Conservation (phyloP, 2,888 invertebrate species). For the Synergus japonicus region DNA sequence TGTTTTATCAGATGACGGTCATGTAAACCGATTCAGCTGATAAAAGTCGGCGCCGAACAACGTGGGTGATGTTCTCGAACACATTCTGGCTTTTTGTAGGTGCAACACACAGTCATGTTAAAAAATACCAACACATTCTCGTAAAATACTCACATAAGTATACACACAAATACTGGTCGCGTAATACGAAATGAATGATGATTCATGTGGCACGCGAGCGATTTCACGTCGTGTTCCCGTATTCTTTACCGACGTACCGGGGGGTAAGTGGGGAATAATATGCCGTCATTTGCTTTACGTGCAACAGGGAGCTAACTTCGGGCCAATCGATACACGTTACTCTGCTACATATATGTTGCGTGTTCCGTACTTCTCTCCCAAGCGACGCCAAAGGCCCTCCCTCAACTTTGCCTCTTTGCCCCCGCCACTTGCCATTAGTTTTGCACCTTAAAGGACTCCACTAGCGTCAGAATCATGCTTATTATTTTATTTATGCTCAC, state of each 20-base stretch:
- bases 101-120: constrained; percentile 28
- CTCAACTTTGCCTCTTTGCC: background rate
- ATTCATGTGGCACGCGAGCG: constrained; percentile 75
- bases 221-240: constrained; percentile 59
- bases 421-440: background rate
- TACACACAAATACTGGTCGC: constrained; percentile 48
- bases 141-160: constrained; percentile 33
- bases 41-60: constrained; percentile 64
- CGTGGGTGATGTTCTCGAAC: constrained; percentile 52
- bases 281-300: constrained; percentile 69
- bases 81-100: background rate
- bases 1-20: constrained; percentile 68
- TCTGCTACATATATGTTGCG: background rate
- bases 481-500: constrained; percentile 37
- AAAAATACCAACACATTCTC: constrained; percentile 21
- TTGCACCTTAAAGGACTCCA: constrained; percentile 34
- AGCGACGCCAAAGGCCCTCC: constrained; percentile 11
- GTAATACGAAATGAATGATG: constrained; percentile 73
- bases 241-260: constrained; percentile 42
- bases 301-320: constrained; percentile 65
- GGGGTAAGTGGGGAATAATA: constrained; percentile 71
- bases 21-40: constrained; percentile 68
- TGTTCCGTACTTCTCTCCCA: background rate
- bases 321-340: constrained; percentile 58
- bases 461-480: constrained; percentile 34